phyloP scores from a whole-genome alignment of 2,797 vertebrate species.

The Cygnus olor region DNA sequence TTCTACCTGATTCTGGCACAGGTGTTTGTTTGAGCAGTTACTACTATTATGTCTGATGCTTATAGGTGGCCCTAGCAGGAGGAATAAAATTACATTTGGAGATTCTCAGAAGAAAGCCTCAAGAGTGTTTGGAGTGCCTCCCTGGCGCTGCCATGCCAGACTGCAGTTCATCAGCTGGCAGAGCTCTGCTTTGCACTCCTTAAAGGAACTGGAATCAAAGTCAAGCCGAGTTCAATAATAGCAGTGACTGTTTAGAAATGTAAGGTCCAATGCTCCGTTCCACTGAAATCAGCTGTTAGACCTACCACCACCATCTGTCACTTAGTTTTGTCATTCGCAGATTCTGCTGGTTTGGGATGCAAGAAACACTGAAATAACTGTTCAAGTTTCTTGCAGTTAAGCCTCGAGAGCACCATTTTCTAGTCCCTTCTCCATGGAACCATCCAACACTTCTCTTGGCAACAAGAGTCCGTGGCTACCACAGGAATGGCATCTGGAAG shows the following conservation, averaged over 20 bases:
- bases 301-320: not conserved
- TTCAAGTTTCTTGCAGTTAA: not conserved
- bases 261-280: not conserved
- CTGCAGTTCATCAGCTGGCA: not conserved
- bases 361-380: not conserved
- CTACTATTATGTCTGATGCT: not conserved
- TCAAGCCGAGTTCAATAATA: not conserved
- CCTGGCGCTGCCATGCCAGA: not conserved
- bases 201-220: constrained; percentile 10
- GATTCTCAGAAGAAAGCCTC: not conserved
- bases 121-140: not conserved
- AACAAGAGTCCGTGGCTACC: not conserved
- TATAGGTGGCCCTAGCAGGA: not conserved
- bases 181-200: not conserved
- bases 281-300: not conserved
- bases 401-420: not conserved
- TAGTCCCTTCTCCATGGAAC: not conserved
- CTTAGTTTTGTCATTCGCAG: not conserved
- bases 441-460: not conserved
- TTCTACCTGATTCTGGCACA: not conserved
- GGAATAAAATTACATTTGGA: not conserved
- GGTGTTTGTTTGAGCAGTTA: not conserved
- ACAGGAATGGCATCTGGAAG: not conserved
- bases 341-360: not conserved
- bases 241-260: not conserved